Base-by-base conservation (phyloP, 1,140 invertebrate species). In the Bombus huntii region DNA sequence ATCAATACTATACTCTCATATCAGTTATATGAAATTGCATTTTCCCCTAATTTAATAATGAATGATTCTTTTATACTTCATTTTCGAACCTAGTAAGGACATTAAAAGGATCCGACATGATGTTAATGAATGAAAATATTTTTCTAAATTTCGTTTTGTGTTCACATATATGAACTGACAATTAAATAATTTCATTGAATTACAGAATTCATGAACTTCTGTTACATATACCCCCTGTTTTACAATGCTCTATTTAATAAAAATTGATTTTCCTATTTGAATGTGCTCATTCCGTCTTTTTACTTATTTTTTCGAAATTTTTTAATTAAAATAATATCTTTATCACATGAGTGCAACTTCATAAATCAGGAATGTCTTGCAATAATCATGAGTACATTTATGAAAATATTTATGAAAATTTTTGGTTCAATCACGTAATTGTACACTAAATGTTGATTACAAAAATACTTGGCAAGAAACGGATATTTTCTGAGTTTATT, bases 91-190 rank as follows among this genome's bases (percentile, higher is more conserved):
- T 37, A 44, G 13, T 25, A 74, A 53, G 2, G 22, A 74, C 31
- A 70, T n/a, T 71, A 42, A 62, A 47, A 59, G 75, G 15, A 42
- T 10, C n/a, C 62, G 68, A 62, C 37, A 37, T 31, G n/a, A 39
- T 59, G 68, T 75, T 39, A 57, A 78, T n/a, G 66, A 39, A 39
- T 10, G 12, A n/a, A 57, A 70, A 18, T 88, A 88, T 79, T 66
- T 88, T 71, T 84, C 42, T 88, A 81, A 47, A 82, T 84, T 73
- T 72, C 10, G 13, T 71, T 42, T 86, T 76, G 37, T 76, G 59
- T 81, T 83, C n/a, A 57, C 18, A 22, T 34, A 37, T 47, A 84
- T 42, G 37, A 71, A 47, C 4, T 71, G 6, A n/a, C 28, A 62
- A 39, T 57, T 73, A 62, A 9, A 66, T n/a, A 31, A 44, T 66